Evolutionary conservation across 2,797 vertebrate species (phyloP).

Genomic region (Melanotaenia boesemani): DNA sequence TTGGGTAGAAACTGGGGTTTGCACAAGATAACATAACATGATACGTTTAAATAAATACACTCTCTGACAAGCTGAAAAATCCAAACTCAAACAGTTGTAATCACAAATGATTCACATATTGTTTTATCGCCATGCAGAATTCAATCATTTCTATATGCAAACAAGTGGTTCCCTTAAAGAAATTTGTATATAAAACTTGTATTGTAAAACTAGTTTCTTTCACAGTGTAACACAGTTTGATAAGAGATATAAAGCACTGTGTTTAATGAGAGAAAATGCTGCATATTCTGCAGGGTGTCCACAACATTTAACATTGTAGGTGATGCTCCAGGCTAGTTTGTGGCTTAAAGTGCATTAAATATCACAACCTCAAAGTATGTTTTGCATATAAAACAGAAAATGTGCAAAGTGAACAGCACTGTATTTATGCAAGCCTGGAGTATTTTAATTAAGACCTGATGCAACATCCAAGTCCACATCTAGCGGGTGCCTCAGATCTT

Average conservation of each 20-base stretch:
- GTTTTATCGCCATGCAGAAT: background rate
- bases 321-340: background rate
- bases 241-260: background rate
- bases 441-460: background rate
- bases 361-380: conserved; percentile 2
- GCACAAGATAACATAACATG: background rate
- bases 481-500: conserved; percentile 4
- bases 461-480: conserved; percentile 2
- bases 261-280: conserved; percentile 21
- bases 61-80: background rate
- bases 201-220: background rate
- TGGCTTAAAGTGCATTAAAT: conserved; percentile 1
- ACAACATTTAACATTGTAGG: conserved; percentile 2
- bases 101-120: background rate
- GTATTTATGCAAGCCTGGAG: background rate
- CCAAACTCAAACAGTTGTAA: background rate
- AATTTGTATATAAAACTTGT: background rate
- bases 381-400: background rate
- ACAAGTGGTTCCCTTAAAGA: background rate
- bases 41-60: background rate
- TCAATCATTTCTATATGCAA: background rate
- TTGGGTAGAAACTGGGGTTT: conserved; percentile 4
- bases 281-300: background rate
- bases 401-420: conserved; percentile 8
- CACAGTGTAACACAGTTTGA: background rate